Percentiles rank a stretch among this genome's conserved stretches.
phyloP scores from a whole-genome alignment of 1,140 invertebrate genomes.

The Pollicipes pollicipes region DNA sequence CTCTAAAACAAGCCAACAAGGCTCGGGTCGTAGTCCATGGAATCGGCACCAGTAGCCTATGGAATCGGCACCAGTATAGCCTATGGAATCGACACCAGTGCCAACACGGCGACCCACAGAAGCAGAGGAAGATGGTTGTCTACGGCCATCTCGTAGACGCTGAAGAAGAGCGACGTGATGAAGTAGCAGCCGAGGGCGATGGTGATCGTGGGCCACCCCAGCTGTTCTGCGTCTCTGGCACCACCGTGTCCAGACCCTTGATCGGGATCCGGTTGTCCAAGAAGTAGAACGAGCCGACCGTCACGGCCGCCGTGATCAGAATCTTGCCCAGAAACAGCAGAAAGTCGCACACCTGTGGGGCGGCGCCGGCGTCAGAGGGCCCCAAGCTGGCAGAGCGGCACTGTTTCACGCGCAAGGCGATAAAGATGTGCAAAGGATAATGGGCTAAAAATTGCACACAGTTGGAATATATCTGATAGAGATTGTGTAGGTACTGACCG shows the following conservation, averaged over 20 bases:
- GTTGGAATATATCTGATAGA: no score
- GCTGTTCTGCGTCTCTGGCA: slow-evolving; percentile 38
- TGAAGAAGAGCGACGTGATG: slow-evolving; percentile 75
- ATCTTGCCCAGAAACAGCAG: slow-evolving; percentile 77
- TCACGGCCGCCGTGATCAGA: slow-evolving; percentile 54
- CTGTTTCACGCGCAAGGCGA: no score
- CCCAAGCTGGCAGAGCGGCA: no score
- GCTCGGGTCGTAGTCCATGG: no score
- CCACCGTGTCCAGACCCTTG: slow-evolving; percentile 15
- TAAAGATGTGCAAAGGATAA: no score
- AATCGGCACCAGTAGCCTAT: no score
- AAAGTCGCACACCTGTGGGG: slow-evolving; percentile 45
- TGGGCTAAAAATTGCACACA: no score
- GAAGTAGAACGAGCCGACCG: slow-evolving; percentile 42
- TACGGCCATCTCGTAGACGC: slow-evolving; percentile 83
- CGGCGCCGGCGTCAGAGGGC: no score
- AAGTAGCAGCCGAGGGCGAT: slow-evolving; percentile 42
- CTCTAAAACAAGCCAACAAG: no score
- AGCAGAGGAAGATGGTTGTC: slow-evolving; percentile 91
- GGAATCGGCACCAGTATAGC: no score
- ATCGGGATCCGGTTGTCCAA: slow-evolving; percentile 24
- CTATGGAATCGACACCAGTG: no score
- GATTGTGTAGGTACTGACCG: no score
- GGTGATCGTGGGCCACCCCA: slow-evolving; percentile 33
- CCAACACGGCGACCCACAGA: slow-evolving; percentile 40